These are phyloP conservation scores for Rhagonycha fulva DNA, from an alignment of 2,888 invertebrate species.

Conservation along the genomic window DNA sequence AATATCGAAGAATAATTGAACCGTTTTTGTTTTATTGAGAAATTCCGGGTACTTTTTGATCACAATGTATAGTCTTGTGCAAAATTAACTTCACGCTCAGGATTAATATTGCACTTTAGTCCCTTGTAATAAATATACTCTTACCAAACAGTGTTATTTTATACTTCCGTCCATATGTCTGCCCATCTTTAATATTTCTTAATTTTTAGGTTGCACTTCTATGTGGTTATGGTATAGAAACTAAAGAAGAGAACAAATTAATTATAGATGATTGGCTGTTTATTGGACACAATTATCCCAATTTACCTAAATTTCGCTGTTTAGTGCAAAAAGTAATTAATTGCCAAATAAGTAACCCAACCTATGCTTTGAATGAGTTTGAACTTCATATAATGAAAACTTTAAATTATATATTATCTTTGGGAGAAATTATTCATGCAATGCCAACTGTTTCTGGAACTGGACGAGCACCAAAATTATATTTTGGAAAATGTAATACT, in stretches of 20 bases:
- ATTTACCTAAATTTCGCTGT: constrained; percentile 36
- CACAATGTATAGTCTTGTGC: too few relatives aligned
- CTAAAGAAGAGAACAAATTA: constrained; percentile 33
- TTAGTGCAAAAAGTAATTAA: constrained; percentile 39
- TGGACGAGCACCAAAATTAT: constrained; percentile 73
- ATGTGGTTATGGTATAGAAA: constrained; percentile 41
- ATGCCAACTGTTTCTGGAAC: constrained; percentile 74
- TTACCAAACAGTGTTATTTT: neutral
- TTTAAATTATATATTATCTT: constrained; percentile 68
- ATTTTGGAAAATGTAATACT: neutral
- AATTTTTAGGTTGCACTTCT: constrained; percentile 40
- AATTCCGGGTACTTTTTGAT: too few relatives aligned
- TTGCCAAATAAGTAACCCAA: constrained; percentile 63
- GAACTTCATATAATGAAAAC: constrained; percentile 73
- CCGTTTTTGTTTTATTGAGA: too few relatives aligned
- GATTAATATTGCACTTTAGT: too few relatives aligned
- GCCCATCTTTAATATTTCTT: neutral
- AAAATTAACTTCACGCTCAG: too few relatives aligned
- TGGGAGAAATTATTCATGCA: constrained; percentile 72
- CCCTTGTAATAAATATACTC: too few relatives aligned
- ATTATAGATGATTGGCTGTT: constrained; percentile 47
- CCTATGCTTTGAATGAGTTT: constrained; percentile 59
- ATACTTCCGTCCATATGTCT: neutral
- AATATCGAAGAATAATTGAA: too few relatives aligned
- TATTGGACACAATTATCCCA: constrained; percentile 38